Percentiles rank a stretch among this genome's conserved stretches.
Evolutionary conservation across 2,888 invertebrate genomes (phyloP).

Genomic region (Aphodius granarius): DNA sequence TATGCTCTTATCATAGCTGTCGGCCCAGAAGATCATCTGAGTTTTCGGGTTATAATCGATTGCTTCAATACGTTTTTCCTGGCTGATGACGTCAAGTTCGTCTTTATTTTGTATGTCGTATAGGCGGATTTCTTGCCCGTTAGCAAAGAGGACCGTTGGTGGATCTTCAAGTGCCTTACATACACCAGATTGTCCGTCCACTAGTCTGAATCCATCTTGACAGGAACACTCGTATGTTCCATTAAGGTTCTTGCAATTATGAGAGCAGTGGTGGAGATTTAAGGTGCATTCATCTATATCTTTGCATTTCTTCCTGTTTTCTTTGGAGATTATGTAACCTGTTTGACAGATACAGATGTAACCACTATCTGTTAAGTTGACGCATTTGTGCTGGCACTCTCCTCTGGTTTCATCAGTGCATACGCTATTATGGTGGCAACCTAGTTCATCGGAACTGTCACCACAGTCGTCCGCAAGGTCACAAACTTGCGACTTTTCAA

Average conservation of each 20-base stretch:
- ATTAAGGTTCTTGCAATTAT: conserved; percentile 88
- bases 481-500: conserved; percentile 77
- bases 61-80: conserved; percentile 88
- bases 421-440: conserved; percentile 75
- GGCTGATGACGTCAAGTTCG: conserved; percentile 74
- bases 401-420: conserved; percentile 66
- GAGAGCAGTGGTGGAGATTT: conserved; percentile 88
- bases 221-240: conserved; percentile 90
- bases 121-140: conserved; percentile 85
- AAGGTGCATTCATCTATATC: conserved; percentile 90
- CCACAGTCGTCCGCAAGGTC: conserved; percentile 91
- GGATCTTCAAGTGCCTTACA: conserved; percentile 73
- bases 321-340: conserved; percentile 80
- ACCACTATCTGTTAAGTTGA: conserved; percentile 78
- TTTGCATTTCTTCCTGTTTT: conserved; percentile 80
- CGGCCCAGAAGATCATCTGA: conserved; percentile 95
- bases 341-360: conserved; percentile 90
- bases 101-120: conserved; percentile 64
- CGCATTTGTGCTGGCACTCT: conserved; percentile 91
- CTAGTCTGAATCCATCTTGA: conserved; percentile 75
- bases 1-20: conserved; percentile 86
- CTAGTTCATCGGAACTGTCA: conserved; percentile 86
- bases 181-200: conserved; percentile 78
- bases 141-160: conserved; percentile 73
- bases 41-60: conserved; percentile 84